Base-by-base conservation (phyloP, 2,797 vertebrate species). In the Phaenicophaeus curvirostris region DNA sequence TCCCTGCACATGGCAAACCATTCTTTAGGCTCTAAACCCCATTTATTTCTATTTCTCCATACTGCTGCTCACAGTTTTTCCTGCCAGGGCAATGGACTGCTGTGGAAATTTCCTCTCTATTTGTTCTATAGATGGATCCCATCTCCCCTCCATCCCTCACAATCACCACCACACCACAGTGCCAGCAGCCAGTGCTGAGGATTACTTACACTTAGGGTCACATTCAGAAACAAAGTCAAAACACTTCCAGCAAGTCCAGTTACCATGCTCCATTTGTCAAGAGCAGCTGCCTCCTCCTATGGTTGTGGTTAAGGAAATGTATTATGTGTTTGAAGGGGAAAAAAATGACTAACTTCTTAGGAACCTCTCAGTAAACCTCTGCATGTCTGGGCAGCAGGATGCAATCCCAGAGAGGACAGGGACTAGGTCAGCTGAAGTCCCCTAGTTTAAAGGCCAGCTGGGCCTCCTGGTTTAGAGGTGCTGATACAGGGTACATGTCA, bases 211-310 rank as follows among this genome's bases (percentile, higher is more conserved):
- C 48, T 53, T 25, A 44, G 24, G 16, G n/a, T 42, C 6, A 2
- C 39, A 27, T 54, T 85, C 27, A 51, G 72, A 89, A 91, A 82
- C 25, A 50, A 74, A 53, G 42, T 68, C 75, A 78, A 78, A 93
- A 82, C 35, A 51, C 54, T 87, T 90, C 41, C 84, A 92, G 33
- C 80, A 93, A 88, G 37, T 42, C 54, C 55, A 65, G 28, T 85
- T 83, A 73, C 20, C 5, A 0, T 53, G 21, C 17, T 75, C 12
- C 2, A 6, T n/a, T 62, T 82, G 58, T 54, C 73, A 74, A 86
- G 44, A 68, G 58, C 50, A 78, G 41, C 48, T 75, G 63, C 68
- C 61, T 85, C 63, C 54, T 79, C 28, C 39, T 84, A 41, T 54
- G 42, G 51, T 17, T 80, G 76, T 46, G 55, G 42, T 80, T 61